phyloP scores from a whole-genome alignment of 2,888 invertebrate species.

The Cosmia trapezina region DNA sequence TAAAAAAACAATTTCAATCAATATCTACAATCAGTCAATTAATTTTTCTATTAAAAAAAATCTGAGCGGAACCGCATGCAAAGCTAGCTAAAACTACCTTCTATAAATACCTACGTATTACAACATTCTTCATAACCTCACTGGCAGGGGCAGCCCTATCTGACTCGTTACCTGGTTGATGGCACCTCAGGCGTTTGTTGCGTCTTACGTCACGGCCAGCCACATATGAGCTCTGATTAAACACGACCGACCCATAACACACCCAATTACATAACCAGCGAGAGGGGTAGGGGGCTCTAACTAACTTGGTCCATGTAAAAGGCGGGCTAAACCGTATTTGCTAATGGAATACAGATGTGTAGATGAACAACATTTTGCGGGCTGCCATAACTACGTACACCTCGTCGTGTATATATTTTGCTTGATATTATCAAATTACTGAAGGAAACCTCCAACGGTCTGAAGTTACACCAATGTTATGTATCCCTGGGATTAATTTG shows the following conservation, averaged over 20 bases:
- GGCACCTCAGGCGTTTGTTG: conserved; percentile 87
- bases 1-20: no score
- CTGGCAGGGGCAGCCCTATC: conserved; percentile 76
- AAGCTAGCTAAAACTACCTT: not conserved
- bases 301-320: conserved; percentile 74
- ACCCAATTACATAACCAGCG: conserved; percentile 72
- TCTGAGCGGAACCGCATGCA: accelerated
- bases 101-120: not conserved
- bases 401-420: conserved; percentile 62
- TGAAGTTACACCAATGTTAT: conserved; percentile 32
- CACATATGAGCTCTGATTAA: conserved; percentile 82
- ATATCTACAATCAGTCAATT: no score
- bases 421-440: conserved; percentile 61
- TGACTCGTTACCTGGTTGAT: conserved; percentile 82
- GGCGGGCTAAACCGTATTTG: conserved; percentile 85
- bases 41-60: not conserved
- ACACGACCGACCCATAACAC: conserved; percentile 75
- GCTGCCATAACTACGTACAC: conserved; percentile 77
- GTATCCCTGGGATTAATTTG: conserved; percentile 40
- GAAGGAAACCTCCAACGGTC: conserved; percentile 34
- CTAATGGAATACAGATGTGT: conserved; percentile 89
- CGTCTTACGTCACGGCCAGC: conserved; percentile 83
- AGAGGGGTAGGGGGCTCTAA: conserved; percentile 69
- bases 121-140: not conserved
- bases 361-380: conserved; percentile 85